A percentile compares a stretch with the other conserved stretches of the same genome.
These are phyloP conservation scores for Clanis bilineata DNA, from an alignment of 2,888 invertebrate species.

Conservation along the genomic window DNA sequence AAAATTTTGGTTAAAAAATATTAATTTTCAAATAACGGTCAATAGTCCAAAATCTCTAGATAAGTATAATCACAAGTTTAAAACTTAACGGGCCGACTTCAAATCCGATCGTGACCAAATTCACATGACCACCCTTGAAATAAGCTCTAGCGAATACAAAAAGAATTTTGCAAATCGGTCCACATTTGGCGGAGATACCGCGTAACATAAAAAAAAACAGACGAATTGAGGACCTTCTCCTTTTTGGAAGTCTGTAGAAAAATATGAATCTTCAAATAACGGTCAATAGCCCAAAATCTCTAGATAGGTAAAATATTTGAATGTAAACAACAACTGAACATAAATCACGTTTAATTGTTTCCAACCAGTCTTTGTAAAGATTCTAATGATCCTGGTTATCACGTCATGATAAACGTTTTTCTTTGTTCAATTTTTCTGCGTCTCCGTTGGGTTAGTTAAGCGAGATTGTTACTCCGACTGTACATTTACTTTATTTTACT, in stretches of 20 bases:
- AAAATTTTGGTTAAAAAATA: too few species aligned
- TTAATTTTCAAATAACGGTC: neutral
- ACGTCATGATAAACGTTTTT: neutral
- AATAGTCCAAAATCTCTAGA: neutral
- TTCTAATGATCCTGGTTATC: neutral
- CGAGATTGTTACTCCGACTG: too few species aligned
- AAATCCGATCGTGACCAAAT: too few species aligned
- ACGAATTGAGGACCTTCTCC: too few species aligned
- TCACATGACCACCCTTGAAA: too few species aligned
- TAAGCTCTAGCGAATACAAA: too few species aligned
- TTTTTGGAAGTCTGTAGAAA: too few species aligned
- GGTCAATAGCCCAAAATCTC: neutral
- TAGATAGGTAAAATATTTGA: neutral
- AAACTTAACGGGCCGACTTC: too few species aligned
- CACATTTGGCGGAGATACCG: too few species aligned
- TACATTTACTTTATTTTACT: too few species aligned
- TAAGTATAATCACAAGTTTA: neutral
- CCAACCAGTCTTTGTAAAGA: neutral
- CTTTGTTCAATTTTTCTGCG: neutral
- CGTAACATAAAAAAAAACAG: too few species aligned
- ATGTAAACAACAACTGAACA: neutral
- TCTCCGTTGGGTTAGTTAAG: neutral
- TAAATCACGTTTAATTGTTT: conserved; percentile 1
- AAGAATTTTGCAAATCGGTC: too few species aligned
- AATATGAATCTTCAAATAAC: neutral